Evolutionary conservation across 2,888 invertebrate genomes (phyloP), one percentile per base, ranked within the genome.

Genomic region (Gymnosoma rotundatum): DNA sequence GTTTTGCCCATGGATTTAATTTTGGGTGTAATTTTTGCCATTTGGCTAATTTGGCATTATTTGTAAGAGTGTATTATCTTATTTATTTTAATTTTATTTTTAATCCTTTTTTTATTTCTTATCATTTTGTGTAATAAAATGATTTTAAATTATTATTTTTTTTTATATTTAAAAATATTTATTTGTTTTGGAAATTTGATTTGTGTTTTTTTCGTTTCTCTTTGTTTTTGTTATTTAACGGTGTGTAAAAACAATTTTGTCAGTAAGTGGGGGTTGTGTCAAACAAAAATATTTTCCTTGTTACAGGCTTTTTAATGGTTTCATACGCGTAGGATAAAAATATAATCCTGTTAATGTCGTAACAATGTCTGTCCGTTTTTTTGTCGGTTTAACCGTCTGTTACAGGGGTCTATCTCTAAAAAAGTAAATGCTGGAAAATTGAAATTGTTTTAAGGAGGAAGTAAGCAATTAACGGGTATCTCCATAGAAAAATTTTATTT

Each of bases 31-130:
- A 82, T 87, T 18, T 81, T 90, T 70, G 88, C 89, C 86, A 88
- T 91, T 70, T 91, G 91, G 91, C 85, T 90, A 36, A 89, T 91
- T 78, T 91, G 91, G 90, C 89, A 89, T 25, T 90, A 89, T 85
- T 88, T 91, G 86, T 91, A 88, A 86, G 70, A 72, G 52, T 50
- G 21, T 21, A n/a, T 25, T 61, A 38, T 74, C 69, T 21, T 70
- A 56, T 45, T 75, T 56, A 69, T 69, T 69, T 81, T 14, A 12
- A 20, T 36, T 32, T 20, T 64, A 16, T 61, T 50, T 48, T 64
- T 21, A 10, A 1, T 7, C 38, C 6, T 38, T 56, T 52, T 75
- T 67, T 48, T 42, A 16, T 50, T 48, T 25, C 12, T 50, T 38
- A 21, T 61, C 8, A 18, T 73, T 63, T 48, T 63, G 4, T 52